A percentile compares a stretch with the other conserved stretches of the same genome.
phyloP scores from a whole-genome alignment of 2,888 invertebrate species.

The Mechanitis messenoides region DNA sequence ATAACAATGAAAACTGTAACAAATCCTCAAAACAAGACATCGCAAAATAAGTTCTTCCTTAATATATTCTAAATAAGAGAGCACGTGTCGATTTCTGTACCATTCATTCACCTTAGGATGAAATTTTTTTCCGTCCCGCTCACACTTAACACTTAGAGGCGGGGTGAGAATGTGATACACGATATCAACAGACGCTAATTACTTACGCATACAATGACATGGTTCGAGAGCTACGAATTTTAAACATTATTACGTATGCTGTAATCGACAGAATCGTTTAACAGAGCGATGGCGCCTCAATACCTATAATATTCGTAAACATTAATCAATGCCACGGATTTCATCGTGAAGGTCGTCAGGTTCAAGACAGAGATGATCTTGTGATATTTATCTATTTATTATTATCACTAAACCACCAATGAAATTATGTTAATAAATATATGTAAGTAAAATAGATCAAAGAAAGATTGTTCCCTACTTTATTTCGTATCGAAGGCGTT shows the following conservation, averaged over 20 bases:
- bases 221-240: constrained; percentile 36
- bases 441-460: constrained; percentile 2
- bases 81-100: constrained; percentile 41
- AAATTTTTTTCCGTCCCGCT: constrained; percentile 44
- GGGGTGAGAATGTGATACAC: constrained; percentile 53
- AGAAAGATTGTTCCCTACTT: constrained; percentile 7
- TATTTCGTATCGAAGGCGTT: constrained; percentile 8
- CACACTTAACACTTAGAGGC: constrained; percentile 35
- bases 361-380: constrained; percentile 46
- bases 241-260: constrained; percentile 41
- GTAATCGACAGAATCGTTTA: constrained; percentile 43
- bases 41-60: background rate
- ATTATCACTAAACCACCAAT: constrained; percentile 9
- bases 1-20: too few relatives aligned
- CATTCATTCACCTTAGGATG: constrained; percentile 57
- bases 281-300: constrained; percentile 43
- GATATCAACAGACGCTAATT: constrained; percentile 61
- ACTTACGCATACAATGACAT: constrained; percentile 52
- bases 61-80: constrained; percentile 15
- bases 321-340: constrained; percentile 70
- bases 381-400: constrained; percentile 9
- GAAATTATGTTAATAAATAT: background rate
- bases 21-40: background rate
- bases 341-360: constrained; percentile 55
- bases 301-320: constrained; percentile 66